Percentiles rank a stretch among this genome's conserved stretches.
phyloP scores from a whole-genome alignment of 2,113 vertebrate species.

The Mus pahari region DNA sequence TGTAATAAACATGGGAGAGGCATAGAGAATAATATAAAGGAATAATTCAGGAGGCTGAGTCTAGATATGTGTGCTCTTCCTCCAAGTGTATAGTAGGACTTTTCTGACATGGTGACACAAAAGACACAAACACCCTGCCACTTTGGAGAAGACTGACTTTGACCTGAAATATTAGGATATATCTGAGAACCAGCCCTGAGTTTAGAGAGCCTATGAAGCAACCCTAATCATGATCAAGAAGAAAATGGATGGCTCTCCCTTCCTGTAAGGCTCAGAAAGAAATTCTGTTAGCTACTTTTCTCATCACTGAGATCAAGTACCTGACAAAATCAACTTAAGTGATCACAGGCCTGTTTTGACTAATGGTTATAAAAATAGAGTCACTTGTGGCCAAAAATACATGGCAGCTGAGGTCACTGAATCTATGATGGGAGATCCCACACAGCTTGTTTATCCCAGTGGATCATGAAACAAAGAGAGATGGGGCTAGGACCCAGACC shows the following conservation, averaged over 20 bases:
- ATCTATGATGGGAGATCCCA: neutral
- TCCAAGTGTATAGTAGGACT: neutral
- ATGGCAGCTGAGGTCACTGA: neutral
- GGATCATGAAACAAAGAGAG: neutral
- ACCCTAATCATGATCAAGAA: conserved; percentile 14
- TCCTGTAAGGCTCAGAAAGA: neutral
- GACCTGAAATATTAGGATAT: neutral
- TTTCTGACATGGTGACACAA: neutral
- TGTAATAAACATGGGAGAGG: neutral
- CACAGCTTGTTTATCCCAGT: neutral
- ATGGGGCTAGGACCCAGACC: neutral
- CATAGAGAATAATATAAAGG: neutral
- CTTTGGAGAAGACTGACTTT: neutral
- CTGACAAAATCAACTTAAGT: neutral
- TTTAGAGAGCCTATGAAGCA: neutral
- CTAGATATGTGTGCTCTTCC: neutral
- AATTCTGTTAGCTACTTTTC: neutral
- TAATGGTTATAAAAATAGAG: neutral
- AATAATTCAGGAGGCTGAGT: neutral
- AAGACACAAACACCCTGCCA: neutral
- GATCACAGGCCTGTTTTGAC: neutral
- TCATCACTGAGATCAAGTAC: neutral
- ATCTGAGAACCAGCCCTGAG: neutral
- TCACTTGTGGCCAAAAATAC: neutral
- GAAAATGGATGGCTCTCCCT: conserved; percentile 17